Conservation (phyloP, 2,797 vertebrate genomes). For the Oryzias dopingdopingensis region DNA sequence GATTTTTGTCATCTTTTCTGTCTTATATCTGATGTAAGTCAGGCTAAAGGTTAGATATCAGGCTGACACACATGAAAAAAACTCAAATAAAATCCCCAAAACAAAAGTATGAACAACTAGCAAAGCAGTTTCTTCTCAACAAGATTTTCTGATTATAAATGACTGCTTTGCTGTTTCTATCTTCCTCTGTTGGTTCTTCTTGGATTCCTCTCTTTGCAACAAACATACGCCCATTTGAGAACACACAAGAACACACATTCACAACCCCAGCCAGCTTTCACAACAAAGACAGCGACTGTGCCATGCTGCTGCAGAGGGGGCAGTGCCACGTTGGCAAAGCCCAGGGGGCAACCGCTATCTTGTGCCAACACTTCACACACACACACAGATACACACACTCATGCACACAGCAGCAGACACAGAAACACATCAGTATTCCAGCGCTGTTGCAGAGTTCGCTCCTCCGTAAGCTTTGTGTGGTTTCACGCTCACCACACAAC, state of each 20-base stretch:
- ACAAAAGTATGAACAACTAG: too few species aligned
- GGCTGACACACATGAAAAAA: too few species aligned
- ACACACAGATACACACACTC: slow-evolving; percentile 29
- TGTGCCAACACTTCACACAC: slow-evolving; percentile 68
- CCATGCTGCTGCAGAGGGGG: slow-evolving; percentile 74
- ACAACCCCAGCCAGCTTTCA: slow-evolving; percentile 42
- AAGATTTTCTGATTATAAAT: too few species aligned
- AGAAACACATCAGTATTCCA: slow-evolving; percentile 63
- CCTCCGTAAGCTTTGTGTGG: slow-evolving; percentile 55
- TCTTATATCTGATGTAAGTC: too few species aligned
- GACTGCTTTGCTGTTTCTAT: background rate
- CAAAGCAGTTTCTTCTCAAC: too few species aligned
- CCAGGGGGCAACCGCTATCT: slow-evolving; percentile 73
- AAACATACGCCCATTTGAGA: slow-evolving; percentile 17
- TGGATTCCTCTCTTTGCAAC: slow-evolving; percentile 11
- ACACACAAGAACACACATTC: slow-evolving; percentile 25
- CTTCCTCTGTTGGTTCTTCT: slow-evolving; percentile 34
- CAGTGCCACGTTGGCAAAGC: slow-evolving; percentile 73
- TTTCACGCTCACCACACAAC: slow-evolving; percentile 31
- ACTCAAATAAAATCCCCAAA: too few species aligned
- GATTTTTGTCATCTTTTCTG: too few species aligned
- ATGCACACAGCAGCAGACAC: slow-evolving; percentile 31
- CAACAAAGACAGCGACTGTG: slow-evolving; percentile 72
- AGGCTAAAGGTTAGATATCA: too few species aligned
- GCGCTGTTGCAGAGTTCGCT: slow-evolving; percentile 48